Conservation (phyloP, 2,797 vertebrate species). For the Craterocephalus amniculus region DNA sequence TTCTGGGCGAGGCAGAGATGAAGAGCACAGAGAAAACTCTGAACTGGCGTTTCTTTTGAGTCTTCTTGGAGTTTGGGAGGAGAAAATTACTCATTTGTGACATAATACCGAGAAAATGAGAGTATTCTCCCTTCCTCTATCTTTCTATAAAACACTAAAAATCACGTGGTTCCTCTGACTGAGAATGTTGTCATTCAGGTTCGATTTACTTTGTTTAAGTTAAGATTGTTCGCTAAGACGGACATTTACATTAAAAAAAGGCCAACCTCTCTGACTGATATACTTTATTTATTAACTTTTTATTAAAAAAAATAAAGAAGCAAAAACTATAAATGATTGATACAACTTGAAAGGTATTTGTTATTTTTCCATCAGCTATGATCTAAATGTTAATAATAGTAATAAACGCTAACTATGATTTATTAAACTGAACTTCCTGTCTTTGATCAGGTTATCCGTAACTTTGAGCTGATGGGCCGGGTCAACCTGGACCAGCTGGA, state of each 20-base stretch:
- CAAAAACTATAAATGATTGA: slow-evolving; percentile 5
- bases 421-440: slow-evolving; percentile 11
- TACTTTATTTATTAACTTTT: too few relatives aligned
- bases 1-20: slow-evolving; percentile 14
- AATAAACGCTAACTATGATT: background rate
- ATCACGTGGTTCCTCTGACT: background rate
- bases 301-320: background rate
- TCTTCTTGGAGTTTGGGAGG: slow-evolving; percentile 28
- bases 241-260: background rate
- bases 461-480: slow-evolving; percentile 96
- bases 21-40: slow-evolving; percentile 11
- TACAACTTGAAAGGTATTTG: background rate
- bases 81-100: slow-evolving; percentile 35
- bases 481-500: slow-evolving; percentile 98
- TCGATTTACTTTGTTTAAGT: background rate
- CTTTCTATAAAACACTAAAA: slow-evolving; percentile 2
- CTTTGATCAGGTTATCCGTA: slow-evolving; percentile 89
- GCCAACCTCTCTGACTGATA: background rate
- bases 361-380: background rate
- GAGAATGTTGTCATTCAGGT: background rate
- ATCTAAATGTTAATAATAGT: background rate
- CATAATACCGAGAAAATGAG: slow-evolving; percentile 19
- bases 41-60: slow-evolving; percentile 5
- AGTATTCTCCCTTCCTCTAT: background rate
- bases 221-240: background rate